Conservation (phyloP, 2,888 invertebrate species). For the Erebia palarica region DNA sequence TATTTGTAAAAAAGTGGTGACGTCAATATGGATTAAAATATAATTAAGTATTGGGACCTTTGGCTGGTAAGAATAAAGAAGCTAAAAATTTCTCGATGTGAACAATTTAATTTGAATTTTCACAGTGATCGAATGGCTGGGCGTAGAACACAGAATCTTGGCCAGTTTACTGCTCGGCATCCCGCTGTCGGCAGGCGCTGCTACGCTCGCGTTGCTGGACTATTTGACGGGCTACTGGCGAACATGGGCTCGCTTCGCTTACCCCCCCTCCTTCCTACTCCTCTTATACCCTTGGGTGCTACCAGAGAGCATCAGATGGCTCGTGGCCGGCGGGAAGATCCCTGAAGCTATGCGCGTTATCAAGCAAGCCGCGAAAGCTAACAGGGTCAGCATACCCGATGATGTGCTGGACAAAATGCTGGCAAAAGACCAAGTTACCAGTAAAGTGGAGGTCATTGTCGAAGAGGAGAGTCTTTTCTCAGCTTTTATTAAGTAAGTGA, state of each 20-base stretch:
- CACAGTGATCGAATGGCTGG: conserved; percentile 89
- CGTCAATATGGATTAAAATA: not conserved
- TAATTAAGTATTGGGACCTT: not conserved
- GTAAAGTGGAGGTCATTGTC: conserved; percentile 48
- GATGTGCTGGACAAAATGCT: conserved; percentile 73
- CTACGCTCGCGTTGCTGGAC: conserved; percentile 85
- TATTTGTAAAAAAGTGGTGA: not conserved
- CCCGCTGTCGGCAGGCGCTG: conserved; percentile 87
- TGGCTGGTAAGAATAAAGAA: not conserved
- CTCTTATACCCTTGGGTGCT: conserved; percentile 86
- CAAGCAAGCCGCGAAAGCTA: conserved; percentile 83
- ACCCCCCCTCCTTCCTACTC: conserved; percentile 86
- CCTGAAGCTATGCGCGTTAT: conserved; percentile 84
- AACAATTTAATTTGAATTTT: not conserved
- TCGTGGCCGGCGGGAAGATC: conserved; percentile 84
- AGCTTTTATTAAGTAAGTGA: conserved; percentile 65
- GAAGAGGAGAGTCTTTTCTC: conserved; percentile 63
- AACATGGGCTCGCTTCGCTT: conserved; percentile 84
- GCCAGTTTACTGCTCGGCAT: conserved; percentile 87
- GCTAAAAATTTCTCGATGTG: no score
- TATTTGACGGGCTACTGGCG: conserved; percentile 88
- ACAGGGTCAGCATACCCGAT: conserved; percentile 72
- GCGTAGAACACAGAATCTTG: conserved; percentile 87
- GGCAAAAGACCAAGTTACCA: conserved; percentile 53
- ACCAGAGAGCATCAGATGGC: conserved; percentile 90